phyloP scores from a whole-genome alignment of 2,113 vertebrate genomes.

The Brachypteracias leptosomus region DNA sequence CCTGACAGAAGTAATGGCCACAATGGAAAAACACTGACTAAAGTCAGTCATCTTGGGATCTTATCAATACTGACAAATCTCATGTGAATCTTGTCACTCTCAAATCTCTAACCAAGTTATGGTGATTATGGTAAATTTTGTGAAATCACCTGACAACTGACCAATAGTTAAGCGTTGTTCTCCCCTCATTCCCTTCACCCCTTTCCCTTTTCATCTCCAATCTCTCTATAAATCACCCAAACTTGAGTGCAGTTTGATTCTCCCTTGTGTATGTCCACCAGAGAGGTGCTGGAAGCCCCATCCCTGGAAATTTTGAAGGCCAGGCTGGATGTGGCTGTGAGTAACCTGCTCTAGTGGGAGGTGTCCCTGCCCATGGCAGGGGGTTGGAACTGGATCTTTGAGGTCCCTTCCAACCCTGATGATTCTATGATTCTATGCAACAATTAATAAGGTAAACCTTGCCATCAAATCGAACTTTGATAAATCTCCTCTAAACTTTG shows the following conservation, averaged over 20 bases:
- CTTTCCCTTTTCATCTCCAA: not conserved
- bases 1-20: not conserved
- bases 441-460: not conserved
- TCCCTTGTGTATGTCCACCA: not conserved
- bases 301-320: too few species aligned
- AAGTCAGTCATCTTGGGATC: not conserved
- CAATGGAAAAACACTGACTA: not conserved
- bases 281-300: too few species aligned
- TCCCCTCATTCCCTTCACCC: not conserved
- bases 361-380: too few species aligned
- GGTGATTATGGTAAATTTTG: not conserved
- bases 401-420: too few species aligned
- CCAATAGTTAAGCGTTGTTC: not conserved
- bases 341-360: too few species aligned
- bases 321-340: too few species aligned
- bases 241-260: too few species aligned
- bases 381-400: too few species aligned
- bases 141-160: not conserved
- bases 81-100: not conserved
- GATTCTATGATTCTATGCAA: not conserved
- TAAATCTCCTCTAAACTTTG: not conserved
- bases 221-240: not conserved
- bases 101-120: not conserved
- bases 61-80: not conserved
- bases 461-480: not conserved